A percentile compares a stretch with the other conserved stretches of the same genome.
These are phyloP conservation scores for Prochilodus magdalenae DNA, from an alignment of 2,113 vertebrate genomes.

Conservation along the genomic window DNA sequence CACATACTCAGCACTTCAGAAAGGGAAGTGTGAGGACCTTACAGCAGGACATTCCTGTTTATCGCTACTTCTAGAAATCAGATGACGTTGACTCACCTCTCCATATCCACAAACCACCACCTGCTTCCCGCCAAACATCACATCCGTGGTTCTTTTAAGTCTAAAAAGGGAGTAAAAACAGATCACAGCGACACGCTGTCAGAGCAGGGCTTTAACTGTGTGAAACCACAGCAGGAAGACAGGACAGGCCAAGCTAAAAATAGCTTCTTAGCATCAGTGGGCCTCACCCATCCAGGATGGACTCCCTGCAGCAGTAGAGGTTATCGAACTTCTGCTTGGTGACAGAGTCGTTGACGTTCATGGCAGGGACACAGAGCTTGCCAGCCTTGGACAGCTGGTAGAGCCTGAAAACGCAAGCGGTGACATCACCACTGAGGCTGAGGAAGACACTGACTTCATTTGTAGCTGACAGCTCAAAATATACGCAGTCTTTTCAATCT, in stretches of 20 bases:
- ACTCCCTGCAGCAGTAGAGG: constrained; percentile 97
- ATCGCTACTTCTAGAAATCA: constrained; percentile 2
- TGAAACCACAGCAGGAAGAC: constrained; percentile 31
- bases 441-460: too few species aligned
- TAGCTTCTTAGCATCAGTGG: background rate
- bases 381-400: constrained; percentile 98
- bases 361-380: constrained; percentile 96
- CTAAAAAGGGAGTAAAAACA: constrained; percentile 68
- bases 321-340: constrained; percentile 99
- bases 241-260: constrained; percentile 51
- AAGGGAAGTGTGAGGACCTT: background rate
- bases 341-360: constrained; percentile 98
- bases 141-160: constrained; percentile 97
- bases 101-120: constrained; percentile 98
- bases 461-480: too few species aligned
- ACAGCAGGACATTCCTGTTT: background rate
- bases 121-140: constrained; percentile 99
- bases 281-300: constrained; percentile 96
- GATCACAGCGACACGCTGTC: background rate
- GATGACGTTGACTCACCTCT: constrained; percentile 83
- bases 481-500: too few species aligned
- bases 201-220: background rate
- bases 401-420: constrained; percentile 77
- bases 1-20: background rate
- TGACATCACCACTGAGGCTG: too few species aligned